Percentiles rank a stretch among this genome's conserved stretches.
These are phyloP conservation scores for Dynastes grantii DNA, from an alignment of 2,888 invertebrate species.

Conservation along the genomic window DNA sequence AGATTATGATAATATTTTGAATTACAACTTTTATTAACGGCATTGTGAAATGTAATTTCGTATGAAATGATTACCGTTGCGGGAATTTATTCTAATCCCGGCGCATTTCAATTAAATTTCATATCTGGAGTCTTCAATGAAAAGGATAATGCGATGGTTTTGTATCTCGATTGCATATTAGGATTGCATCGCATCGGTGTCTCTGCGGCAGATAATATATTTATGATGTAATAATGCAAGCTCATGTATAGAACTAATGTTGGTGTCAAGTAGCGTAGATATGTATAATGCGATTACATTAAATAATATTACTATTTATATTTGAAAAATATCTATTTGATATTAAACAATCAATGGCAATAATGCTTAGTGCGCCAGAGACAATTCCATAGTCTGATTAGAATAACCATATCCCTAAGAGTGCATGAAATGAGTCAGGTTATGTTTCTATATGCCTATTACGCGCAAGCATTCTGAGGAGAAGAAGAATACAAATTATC, in stretches of 20 bases:
- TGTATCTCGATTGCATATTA: slow-evolving; percentile 30
- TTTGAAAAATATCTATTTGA: neutral
- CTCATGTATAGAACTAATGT: neutral
- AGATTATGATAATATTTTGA: slow-evolving; percentile 46
- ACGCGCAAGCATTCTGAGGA: too few species aligned
- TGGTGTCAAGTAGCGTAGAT: neutral
- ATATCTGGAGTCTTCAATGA: slow-evolving; percentile 16
- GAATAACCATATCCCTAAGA: too few species aligned
- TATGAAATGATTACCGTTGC: slow-evolving; percentile 4
- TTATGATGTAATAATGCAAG: slow-evolving; percentile 11
- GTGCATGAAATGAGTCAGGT: too few species aligned
- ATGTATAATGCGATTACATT: neutral
- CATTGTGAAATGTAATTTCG: slow-evolving; percentile 39
- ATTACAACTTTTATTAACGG: slow-evolving; percentile 42
- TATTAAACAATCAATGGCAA: neutral
- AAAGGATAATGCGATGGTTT: slow-evolving; percentile 15
- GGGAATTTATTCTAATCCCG: slow-evolving; percentile 28
- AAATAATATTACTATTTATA: slow-evolving; percentile 19
- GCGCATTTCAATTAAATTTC: slow-evolving; percentile 37
- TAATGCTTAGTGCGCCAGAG: neutral
- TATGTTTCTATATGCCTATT: too few species aligned
- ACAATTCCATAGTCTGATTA: neutral
- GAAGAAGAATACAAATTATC: too few species aligned
- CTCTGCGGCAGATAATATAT: slow-evolving; percentile 4
- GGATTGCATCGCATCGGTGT: slow-evolving; percentile 18